These are phyloP conservation scores for Gallinago jamesoni DNA, from an alignment of 2,113 vertebrate species.

Conservation along the genomic window DNA sequence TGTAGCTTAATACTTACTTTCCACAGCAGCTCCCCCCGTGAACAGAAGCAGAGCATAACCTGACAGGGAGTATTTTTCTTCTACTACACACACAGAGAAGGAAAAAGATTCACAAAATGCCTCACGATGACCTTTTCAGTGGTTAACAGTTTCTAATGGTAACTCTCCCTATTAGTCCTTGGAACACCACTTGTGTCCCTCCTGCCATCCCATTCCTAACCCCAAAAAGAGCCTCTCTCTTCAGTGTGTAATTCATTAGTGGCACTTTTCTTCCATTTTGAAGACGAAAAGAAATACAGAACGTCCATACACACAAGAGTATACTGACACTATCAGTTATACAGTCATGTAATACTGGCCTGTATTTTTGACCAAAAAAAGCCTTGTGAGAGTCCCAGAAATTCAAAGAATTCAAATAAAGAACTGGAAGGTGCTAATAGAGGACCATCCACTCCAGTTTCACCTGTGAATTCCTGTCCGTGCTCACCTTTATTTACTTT, in stretches of 20 bases:
- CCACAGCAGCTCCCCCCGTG: neutral
- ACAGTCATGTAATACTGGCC: neutral
- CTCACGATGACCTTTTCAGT: neutral
- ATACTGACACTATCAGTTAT: accelerated
- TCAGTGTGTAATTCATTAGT: neutral
- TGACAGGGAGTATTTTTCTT: neutral
- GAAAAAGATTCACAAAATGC: neutral
- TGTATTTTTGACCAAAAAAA: neutral
- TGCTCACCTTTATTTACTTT: neutral
- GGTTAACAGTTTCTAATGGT: neutral
- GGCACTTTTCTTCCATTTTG: neutral
- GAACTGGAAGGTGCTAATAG: neutral
- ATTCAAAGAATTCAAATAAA: neutral
- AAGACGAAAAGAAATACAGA: neutral
- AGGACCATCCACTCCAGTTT: neutral
- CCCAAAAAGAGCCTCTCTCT: neutral
- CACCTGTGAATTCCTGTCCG: neutral
- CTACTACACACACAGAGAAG: neutral
- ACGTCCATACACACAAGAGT: neutral
- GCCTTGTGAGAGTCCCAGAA: neutral
- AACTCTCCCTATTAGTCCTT: neutral
- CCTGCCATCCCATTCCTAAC: neutral
- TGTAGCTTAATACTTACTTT: neutral
- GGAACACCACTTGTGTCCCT: neutral
- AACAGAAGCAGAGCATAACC: neutral